Conservation (phyloP, 2,888 invertebrate genomes). For the Oxyteleia sp. region DNA sequence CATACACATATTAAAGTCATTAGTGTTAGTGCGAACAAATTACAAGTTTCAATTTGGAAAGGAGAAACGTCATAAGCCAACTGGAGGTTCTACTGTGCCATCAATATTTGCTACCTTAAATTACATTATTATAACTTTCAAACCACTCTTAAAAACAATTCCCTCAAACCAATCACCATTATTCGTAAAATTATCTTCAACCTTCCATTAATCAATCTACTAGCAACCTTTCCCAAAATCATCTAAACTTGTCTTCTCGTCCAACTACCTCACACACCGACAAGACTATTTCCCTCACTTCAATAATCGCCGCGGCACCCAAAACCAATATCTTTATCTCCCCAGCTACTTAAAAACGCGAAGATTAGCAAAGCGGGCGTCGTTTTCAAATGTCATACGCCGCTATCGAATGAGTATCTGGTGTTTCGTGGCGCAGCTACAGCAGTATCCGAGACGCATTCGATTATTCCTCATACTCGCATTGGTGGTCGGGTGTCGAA, state of each 20-base stretch:
- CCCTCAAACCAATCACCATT: conserved; percentile 24
- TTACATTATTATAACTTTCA: conserved; percentile 14
- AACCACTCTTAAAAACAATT: conserved; percentile 1
- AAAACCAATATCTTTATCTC: conserved; percentile 59
- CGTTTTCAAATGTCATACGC: conserved; percentile 81
- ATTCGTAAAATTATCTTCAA: background rate
- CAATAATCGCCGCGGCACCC: conserved; percentile 50
- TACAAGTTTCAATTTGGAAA: no score
- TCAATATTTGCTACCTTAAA: background rate
- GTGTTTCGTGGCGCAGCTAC: conserved; percentile 72
- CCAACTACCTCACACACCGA: conserved; percentile 39
- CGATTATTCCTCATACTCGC: conserved; percentile 78
- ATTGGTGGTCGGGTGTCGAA: conserved; percentile 87
- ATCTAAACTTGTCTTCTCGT: conserved; percentile 9
- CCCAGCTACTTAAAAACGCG: conserved; percentile 53
- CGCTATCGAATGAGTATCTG: conserved; percentile 81
- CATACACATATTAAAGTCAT: no score
- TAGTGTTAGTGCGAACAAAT: no score
- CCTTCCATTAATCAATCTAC: conserved; percentile 24
- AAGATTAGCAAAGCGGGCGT: conserved; percentile 77
- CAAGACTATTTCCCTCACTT: conserved; percentile 44
- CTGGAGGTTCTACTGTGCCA: no score
- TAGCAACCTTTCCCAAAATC: conserved; percentile 1
- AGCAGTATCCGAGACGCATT: conserved; percentile 73
- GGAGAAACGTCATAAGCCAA: no score